These are phyloP conservation scores for Rallus limicola DNA, from an alignment of 2,113 vertebrate genomes.

Conservation along the genomic window DNA sequence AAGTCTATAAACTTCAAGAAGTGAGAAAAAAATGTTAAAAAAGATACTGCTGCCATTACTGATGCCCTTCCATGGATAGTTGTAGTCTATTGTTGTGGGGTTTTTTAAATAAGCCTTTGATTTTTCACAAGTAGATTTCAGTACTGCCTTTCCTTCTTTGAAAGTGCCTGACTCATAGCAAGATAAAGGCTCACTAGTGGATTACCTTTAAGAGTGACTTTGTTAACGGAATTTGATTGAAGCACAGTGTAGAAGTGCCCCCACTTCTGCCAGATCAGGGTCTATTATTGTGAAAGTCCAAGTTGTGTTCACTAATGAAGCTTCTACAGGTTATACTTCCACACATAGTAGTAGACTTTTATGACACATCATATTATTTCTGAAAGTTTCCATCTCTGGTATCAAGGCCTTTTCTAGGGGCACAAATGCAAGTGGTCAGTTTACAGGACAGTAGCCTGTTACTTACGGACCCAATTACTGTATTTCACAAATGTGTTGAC, in stretches of 20 bases:
- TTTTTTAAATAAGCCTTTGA: not conserved
- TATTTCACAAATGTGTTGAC: not conserved
- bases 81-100: not conserved
- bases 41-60: not conserved
- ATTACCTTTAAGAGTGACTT: not conserved
- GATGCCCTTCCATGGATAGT: not conserved
- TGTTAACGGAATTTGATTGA: not conserved
- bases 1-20: not conserved
- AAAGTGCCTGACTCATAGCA: not conserved
- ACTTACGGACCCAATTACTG: not conserved
- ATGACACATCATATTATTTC: not conserved
- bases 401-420: not conserved
- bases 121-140: not conserved
- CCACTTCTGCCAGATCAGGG: not conserved
- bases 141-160: not conserved
- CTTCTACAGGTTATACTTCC: not conserved
- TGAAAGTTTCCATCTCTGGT: not conserved
- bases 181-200: not conserved
- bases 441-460: not conserved
- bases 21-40: not conserved
- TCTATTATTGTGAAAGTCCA: not conserved
- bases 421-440: not conserved
- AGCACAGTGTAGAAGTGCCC: not conserved
- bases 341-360: not conserved
- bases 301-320: not conserved